Percentiles rank a stretch among this genome's conserved stretches.
Evolutionary conservation across 2,797 vertebrate genomes (phyloP).

Genomic region (Rhynchonycteris naso): DNA sequence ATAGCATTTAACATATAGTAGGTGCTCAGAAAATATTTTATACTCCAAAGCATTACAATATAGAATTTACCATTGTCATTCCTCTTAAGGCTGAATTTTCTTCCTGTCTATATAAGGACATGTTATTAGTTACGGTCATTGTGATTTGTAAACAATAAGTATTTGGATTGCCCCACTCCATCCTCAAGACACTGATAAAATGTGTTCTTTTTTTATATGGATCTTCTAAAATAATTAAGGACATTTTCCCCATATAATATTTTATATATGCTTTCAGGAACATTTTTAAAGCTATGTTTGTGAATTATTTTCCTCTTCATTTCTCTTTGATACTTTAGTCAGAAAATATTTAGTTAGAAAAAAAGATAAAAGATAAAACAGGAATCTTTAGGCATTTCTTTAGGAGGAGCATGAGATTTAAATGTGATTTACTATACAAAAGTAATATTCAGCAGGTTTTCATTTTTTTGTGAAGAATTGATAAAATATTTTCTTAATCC

Average conservation of each 20-base stretch:
- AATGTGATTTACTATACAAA: slow-evolving; percentile 1
- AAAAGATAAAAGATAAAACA: background rate
- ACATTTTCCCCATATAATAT: background rate
- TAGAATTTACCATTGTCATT: slow-evolving; percentile 5
- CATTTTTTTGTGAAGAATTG: background rate
- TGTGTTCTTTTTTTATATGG: slow-evolving; percentile 29
- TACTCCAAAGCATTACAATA: slow-evolving; percentile 30
- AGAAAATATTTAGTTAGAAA: slow-evolving; percentile 18
- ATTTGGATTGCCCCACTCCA: background rate
- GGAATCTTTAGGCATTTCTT: slow-evolving; percentile 4
- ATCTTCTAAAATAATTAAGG: slow-evolving; percentile 28
- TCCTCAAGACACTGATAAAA: background rate
- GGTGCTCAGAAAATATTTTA: slow-evolving; percentile 48
- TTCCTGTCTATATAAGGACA: background rate
- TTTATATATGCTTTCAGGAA: slow-evolving; percentile 21
- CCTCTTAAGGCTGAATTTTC: background rate
- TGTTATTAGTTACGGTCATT: slow-evolving; percentile 3
- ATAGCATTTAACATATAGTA: background rate
- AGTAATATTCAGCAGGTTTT: slow-evolving; percentile 29
- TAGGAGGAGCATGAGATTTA: slow-evolving; percentile 20
- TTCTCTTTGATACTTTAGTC: slow-evolving; percentile 12
- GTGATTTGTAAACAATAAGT: slow-evolving; percentile 21
- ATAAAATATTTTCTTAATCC: slow-evolving; percentile 43
- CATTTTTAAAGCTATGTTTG: background rate
- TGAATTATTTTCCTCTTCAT: background rate